A percentile compares a stretch with the other conserved stretches of the same genome.
These are phyloP conservation scores for Labeo rohita DNA, from an alignment of 2,113 vertebrate species.

Conservation along the genomic window DNA sequence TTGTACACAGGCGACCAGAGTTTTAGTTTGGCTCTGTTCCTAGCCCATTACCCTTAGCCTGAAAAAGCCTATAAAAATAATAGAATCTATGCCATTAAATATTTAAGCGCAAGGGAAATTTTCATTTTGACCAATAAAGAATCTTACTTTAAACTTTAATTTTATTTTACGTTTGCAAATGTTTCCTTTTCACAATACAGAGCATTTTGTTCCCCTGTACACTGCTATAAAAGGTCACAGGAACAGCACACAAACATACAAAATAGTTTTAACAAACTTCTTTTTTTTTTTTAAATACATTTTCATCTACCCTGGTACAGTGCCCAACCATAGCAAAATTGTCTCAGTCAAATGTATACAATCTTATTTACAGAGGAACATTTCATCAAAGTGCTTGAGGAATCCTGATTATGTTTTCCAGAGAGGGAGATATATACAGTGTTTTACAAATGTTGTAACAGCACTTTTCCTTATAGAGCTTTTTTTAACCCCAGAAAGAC, in stretches of 20 bases:
- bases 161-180: constrained; percentile 75
- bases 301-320: constrained; percentile 79
- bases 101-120: not conserved
- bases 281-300: constrained; percentile 72
- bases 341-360: constrained; percentile 82
- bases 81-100: not conserved
- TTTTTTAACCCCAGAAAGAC: constrained; percentile 64
- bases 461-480: constrained; percentile 69
- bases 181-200: constrained; percentile 70
- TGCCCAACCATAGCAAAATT: constrained; percentile 87
- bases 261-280: constrained; percentile 80
- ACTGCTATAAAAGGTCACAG: constrained; percentile 81
- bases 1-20: not conserved
- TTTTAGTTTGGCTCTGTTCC: not conserved
- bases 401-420: constrained; percentile 82
- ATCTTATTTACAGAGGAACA: constrained; percentile 91
- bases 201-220: constrained; percentile 68
- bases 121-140: not conserved
- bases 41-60: not conserved
- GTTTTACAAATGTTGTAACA: constrained; percentile 85
- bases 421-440: constrained; percentile 78
- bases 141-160: constrained; percentile 53
- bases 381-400: constrained; percentile 92
- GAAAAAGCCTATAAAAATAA: not conserved
- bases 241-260: constrained; percentile 82